A percentile compares a stretch with the other conserved stretches of the same genome.
Evolutionary conservation across 2,113 vertebrate genomes (phyloP).

Genomic region (Scartelaos histophorus): DNA sequence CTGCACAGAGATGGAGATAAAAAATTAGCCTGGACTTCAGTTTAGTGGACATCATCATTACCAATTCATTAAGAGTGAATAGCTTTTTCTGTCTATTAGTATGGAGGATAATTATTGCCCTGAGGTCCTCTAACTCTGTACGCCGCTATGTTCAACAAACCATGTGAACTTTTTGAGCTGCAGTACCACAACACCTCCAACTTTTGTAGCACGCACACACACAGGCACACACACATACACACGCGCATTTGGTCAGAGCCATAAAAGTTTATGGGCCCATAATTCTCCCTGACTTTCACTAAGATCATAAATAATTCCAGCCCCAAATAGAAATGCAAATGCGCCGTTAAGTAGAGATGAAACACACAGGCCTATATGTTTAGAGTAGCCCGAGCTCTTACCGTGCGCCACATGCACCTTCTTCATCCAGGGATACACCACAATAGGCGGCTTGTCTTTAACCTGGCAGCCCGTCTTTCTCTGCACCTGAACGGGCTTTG

Average conservation of each 20-base stretch:
- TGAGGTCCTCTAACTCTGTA: background rate
- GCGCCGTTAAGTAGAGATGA: conserved; percentile 29
- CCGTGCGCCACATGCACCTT: conserved; percentile 72
- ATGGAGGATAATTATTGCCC: background rate
- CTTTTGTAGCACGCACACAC: conserved; percentile 13
- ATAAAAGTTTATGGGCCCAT: conserved; percentile 74
- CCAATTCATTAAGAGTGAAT: background rate
- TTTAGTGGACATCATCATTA: conserved; percentile 2
- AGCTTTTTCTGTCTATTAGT: background rate
- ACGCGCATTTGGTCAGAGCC: conserved; percentile 42
- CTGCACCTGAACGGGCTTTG: conserved; percentile 69
- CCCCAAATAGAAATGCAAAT: conserved; percentile 60
- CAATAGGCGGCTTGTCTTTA: conserved; percentile 68
- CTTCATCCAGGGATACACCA: conserved; percentile 76
- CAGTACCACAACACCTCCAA: conserved; percentile 18
- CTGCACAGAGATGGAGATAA: conserved; percentile 22
- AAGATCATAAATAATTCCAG: conserved; percentile 69
- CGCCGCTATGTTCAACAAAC: conserved; percentile 22
- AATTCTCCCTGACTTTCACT: conserved; percentile 68
- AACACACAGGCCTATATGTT: background rate
- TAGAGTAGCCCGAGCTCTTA: conserved; percentile 19
- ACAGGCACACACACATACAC: conserved; percentile 2
- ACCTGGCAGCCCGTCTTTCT: conserved; percentile 57
- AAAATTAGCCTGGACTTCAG: background rate
- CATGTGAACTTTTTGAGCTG: conserved; percentile 24